Evolutionary conservation across 92 coral and sea anemone species (phyloP).

Genomic region (Parazoanthus swiftii): DNA sequence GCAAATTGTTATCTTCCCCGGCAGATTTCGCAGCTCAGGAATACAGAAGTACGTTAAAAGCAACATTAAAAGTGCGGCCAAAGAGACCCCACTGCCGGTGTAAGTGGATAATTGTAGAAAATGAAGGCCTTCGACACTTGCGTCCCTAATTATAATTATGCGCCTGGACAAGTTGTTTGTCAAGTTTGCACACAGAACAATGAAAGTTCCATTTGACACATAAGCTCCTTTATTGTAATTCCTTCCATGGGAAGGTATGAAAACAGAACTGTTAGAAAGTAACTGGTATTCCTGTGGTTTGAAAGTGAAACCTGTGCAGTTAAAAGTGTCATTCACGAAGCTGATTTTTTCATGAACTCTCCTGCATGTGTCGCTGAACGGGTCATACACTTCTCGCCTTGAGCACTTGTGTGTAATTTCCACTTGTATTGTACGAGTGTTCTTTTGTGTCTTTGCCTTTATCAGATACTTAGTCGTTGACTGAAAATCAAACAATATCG

Average conservation of each 20-base stretch:
- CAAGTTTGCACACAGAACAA: slow-evolving; percentile 16
- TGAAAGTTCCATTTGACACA: not conserved
- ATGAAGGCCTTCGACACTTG: not conserved
- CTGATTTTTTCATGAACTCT: not conserved
- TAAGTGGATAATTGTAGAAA: slow-evolving; percentile 33
- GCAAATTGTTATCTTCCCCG: slow-evolving; percentile 26
- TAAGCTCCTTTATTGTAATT: not conserved
- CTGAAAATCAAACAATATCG: slow-evolving; percentile 31
- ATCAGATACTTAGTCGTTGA: slow-evolving; percentile 31
- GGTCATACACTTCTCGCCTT: slow-evolving; percentile 17
- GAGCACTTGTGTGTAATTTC: slow-evolving; percentile 2
- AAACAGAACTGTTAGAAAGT: slow-evolving; percentile 10
- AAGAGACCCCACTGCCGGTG: not conserved
- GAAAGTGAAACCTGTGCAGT: slow-evolving; percentile 2
- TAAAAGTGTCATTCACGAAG: not conserved
- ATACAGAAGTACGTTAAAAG: slow-evolving; percentile 9
- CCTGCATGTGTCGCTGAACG: slow-evolving; percentile 18
- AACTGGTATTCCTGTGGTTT: not conserved
- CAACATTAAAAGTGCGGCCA: not conserved
- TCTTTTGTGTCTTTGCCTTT: not conserved
- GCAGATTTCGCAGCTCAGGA: slow-evolving; percentile 26
- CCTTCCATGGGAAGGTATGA: slow-evolving; percentile 12
- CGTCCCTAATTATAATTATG: not conserved
- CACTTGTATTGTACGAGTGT: not conserved
- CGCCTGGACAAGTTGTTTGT: not conserved